phyloP scores from a whole-genome alignment of 2,113 vertebrate genomes.

The Nerophis ophidion region DNA sequence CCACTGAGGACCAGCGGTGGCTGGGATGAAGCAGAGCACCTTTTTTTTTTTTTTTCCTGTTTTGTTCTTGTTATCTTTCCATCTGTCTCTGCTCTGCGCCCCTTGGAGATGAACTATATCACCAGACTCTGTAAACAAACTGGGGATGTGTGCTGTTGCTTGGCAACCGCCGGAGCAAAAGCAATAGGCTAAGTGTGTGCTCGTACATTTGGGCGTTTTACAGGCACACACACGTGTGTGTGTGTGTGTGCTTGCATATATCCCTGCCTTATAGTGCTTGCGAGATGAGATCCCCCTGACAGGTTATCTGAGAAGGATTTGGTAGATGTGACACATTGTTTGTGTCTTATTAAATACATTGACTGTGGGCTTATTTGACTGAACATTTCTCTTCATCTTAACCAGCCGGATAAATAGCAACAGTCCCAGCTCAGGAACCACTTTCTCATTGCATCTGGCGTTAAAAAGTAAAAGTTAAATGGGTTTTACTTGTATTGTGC shows the following conservation, averaged over 20 bases:
- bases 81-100: constrained; percentile 37
- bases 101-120: constrained; percentile 48
- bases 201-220: constrained; percentile 8
- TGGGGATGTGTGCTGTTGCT: constrained; percentile 69
- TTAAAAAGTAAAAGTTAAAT: too few species aligned
- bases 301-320: background rate
- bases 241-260: background rate
- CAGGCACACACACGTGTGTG: background rate
- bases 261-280: background rate
- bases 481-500: too few species aligned
- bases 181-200: constrained; percentile 30
- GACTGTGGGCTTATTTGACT: constrained; percentile 11
- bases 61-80: constrained; percentile 29
- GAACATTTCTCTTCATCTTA: constrained; percentile 25
- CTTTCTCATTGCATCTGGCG: background rate
- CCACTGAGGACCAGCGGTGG: constrained; percentile 1
- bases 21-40: background rate
- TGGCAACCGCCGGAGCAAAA: constrained; percentile 58
- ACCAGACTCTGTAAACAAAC: constrained; percentile 65
- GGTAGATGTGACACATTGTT: background rate
- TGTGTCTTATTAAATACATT: constrained; percentile 2
- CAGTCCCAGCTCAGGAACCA: constrained; percentile 9
- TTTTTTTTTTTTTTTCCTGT: constrained; percentile 1
- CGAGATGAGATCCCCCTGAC: background rate
- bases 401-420: constrained; percentile 6